Evolutionary conservation across 2,888 invertebrate genomes (phyloP), one percentile per base, ranked within the genome.

Genomic region (Drosophila affinis): DNA sequence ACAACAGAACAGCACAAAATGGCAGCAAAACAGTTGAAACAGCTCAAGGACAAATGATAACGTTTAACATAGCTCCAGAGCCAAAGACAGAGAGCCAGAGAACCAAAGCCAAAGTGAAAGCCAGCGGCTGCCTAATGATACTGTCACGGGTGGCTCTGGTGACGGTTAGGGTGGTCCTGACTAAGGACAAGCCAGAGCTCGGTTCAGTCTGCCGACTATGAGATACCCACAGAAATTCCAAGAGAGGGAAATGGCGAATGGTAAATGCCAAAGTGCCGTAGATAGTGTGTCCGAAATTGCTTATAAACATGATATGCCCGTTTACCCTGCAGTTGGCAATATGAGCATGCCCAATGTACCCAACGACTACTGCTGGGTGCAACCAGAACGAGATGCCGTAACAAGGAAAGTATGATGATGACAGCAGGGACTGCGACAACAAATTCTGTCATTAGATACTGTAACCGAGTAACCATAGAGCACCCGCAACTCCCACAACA

Each of bases 41-140:
- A 68, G 78, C 87, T 87, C 85, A 88, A 87, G 85, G 85, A 85
- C 89, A 85, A 89, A 89, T 87, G 85, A 85, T 87, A 88, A 87
- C 86, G 86, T 83, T 82, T 87, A 78, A 76, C 80, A 76, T 62
- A 7, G 14, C 39, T 14, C 39, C 39, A 7, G n/a, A 39, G 65
- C 71, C 68, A 46, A 56, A 63, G 47, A 7, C 10, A 29, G 7
- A 39, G 21, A 21, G 18, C 18, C 21, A 21, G 21, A 21, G 21
- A 21, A 3, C 21, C 21, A 21, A 56, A 63, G 47, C 10, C 21
- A 21, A 56, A 63, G 47, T 9, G 5, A 29, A 4, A 39, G 58
- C 54, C 70, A 63, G 64, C 71, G 59, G 68, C 68, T 76, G 82
- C 83, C 83, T 89, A 87, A 89, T 89, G 89, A 85, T 85, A 88